These are phyloP conservation scores for Hyphantria cunea DNA, from an alignment of 1,140 invertebrate genomes.

Conservation along the genomic window DNA sequence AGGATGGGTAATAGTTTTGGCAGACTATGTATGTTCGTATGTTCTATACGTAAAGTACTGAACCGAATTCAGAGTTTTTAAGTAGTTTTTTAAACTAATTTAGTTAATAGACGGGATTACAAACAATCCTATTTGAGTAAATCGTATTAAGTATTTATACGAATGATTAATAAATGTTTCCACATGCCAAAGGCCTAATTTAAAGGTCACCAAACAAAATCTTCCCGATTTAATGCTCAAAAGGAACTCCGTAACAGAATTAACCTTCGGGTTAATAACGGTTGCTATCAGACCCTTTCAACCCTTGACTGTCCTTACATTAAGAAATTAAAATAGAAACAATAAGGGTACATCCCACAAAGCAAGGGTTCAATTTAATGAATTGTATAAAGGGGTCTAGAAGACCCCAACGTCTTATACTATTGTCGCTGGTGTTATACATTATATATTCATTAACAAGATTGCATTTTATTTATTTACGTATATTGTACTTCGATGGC, in stretches of 20 bases:
- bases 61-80: too few species aligned
- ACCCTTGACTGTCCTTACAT: slow-evolving; percentile 1
- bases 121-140: too few species aligned
- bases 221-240: background rate
- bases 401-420: background rate
- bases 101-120: too few species aligned
- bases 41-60: too few species aligned
- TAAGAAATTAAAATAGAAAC: slow-evolving; percentile 7
- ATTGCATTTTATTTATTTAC: too few species aligned
- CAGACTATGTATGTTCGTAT: too few species aligned
- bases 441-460: too few species aligned
- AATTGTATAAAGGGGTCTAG: background rate
- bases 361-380: background rate
- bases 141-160: background rate
- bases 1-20: too few species aligned
- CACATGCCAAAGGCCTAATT: background rate
- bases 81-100: too few species aligned
- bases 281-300: slow-evolving; percentile 4
- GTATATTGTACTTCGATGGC: too few species aligned
- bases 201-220: background rate
- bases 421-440: too few species aligned
- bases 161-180: background rate
- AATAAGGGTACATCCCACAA: slow-evolving; percentile 3
- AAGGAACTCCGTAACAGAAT: slow-evolving; percentile 5
- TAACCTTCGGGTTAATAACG: slow-evolving; percentile 13